Evolutionary conservation across 2,888 invertebrate species (phyloP), one percentile per base, ranked within the genome.

Genomic region (Hoplodrina blanda): DNA sequence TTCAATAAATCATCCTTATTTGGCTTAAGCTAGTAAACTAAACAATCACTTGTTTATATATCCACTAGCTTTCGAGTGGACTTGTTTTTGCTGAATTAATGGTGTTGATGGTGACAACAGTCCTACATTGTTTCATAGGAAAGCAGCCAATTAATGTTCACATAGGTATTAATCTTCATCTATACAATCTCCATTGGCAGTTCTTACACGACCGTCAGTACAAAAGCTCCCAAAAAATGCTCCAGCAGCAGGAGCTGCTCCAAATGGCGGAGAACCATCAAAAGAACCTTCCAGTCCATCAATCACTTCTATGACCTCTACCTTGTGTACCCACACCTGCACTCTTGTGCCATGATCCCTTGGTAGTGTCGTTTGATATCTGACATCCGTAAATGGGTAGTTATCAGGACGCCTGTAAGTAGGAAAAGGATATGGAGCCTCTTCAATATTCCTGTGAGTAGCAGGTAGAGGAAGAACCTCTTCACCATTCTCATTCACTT

Each of bases 271-370:
- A 33, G 1, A 5, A 15, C 0, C n/a, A 33, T 11, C 10, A 19
- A 25, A 30, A 19, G 37, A 8, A 17, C 6, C n/a, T 53, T 1
- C 41, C 0, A 46, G 11, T 15, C 2, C 37, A 15, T n/a, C 54
- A 15, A 50, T 33, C 15, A 73, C 30, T 56, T 73, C 49, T 55
- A 30, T 5, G 17, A 54, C 54, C 41, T 63, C 20, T 19, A 73
- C 64, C n/a, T 71, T 63, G 5, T 73, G 33, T 20, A 56, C 25
- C 66, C 65, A 56, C 17, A 64, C 74, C 7, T 50, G 50, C n/a
- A 73, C 55, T 62, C 19, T 46, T 44, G 49, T 20, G 15, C 13
- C 44, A 5, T 20, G 17, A 41, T 17, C 33, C 10, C 33, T 56
- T 10, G 63, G 50, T 8, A n/a, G 33, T 15, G 50, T 30, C 13